A percentile compares a stretch with the other conserved stretches of the same genome.
Conservation (phyloP, 2,888 invertebrate species). For the Napeogenes inachia region DNA sequence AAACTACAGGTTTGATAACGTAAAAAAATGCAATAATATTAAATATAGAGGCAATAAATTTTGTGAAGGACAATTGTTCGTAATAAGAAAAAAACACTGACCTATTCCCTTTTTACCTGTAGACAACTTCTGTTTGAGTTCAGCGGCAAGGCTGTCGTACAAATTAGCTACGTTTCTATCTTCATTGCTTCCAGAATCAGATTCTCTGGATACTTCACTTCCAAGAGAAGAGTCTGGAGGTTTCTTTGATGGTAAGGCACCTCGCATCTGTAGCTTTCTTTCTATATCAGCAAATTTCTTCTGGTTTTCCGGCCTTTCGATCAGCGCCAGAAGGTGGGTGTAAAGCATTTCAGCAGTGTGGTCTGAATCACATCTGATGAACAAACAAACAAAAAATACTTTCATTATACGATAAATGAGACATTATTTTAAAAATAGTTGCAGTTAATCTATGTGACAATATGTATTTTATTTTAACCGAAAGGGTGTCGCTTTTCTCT, state of each 20-base stretch:
- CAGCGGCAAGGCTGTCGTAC: slow-evolving; percentile 94
- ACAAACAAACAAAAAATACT: slow-evolving; percentile 4
- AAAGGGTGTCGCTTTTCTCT: too few relatives aligned
- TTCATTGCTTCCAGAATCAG: slow-evolving; percentile 84
- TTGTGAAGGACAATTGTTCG: slow-evolving; percentile 3
- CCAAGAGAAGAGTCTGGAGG: slow-evolving; percentile 85
- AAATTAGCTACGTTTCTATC: slow-evolving; percentile 84
- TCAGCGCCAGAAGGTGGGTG: slow-evolving; percentile 88
- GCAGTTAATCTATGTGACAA: too few relatives aligned
- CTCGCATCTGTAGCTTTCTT: slow-evolving; percentile 70
- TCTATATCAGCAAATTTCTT: slow-evolving; percentile 91
- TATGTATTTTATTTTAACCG: too few relatives aligned
- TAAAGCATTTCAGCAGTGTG: slow-evolving; percentile 93
- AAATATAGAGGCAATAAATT: too few relatives aligned
- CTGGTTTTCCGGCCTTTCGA: slow-evolving; percentile 90
- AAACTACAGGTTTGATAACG: too few relatives aligned
- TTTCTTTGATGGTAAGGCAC: slow-evolving; percentile 80
- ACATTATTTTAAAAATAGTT: too few relatives aligned
- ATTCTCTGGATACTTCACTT: slow-evolving; percentile 84
- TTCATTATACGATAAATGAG: too few relatives aligned
- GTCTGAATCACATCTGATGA: slow-evolving; percentile 87
- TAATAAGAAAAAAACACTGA: slow-evolving; percentile 55
- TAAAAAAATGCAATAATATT: too few relatives aligned
- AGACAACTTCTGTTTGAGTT: slow-evolving; percentile 83
- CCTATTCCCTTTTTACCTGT: slow-evolving; percentile 74